These are phyloP conservation scores for Paguma larvata DNA, from an alignment of 2,797 vertebrate genomes.

Conservation along the genomic window DNA sequence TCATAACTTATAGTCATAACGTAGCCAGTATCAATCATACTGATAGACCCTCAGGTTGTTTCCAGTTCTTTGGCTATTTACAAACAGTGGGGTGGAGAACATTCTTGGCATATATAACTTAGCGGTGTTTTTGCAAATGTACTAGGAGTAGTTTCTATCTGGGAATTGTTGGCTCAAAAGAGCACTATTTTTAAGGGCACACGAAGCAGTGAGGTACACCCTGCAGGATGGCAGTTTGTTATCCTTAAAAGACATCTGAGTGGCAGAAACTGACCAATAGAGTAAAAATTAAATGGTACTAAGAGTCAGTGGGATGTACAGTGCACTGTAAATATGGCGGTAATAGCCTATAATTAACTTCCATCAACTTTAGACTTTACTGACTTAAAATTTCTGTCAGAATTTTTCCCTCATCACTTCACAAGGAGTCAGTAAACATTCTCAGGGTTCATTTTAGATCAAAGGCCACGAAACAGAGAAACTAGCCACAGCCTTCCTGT, in stretches of 20 bases:
- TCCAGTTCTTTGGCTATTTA: constrained; percentile 30
- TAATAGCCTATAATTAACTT: constrained; percentile 58
- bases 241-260: neutral
- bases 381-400: constrained; percentile 57
- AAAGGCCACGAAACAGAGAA: neutral
- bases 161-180: neutral
- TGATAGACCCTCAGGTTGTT: neutral
- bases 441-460: constrained; percentile 54
- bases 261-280: constrained; percentile 46
- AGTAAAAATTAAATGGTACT: constrained; percentile 14
- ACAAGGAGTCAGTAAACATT: constrained; percentile 51
- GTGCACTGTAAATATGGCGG: neutral
- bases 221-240: neutral
- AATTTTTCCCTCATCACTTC: neutral
- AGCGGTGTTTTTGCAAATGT: neutral
- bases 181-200: constrained; percentile 30
- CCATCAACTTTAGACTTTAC: constrained; percentile 50
- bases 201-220: neutral
- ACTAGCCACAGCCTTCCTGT: constrained; percentile 29
- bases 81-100: neutral
- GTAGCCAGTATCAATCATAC: neutral
- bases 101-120: neutral
- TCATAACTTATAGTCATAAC: constrained; percentile 5
- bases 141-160: neutral
- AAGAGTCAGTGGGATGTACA: neutral